phyloP scores from a whole-genome alignment of 1,140 invertebrate genomes.

The Thaumetopoea pityocampa region DNA sequence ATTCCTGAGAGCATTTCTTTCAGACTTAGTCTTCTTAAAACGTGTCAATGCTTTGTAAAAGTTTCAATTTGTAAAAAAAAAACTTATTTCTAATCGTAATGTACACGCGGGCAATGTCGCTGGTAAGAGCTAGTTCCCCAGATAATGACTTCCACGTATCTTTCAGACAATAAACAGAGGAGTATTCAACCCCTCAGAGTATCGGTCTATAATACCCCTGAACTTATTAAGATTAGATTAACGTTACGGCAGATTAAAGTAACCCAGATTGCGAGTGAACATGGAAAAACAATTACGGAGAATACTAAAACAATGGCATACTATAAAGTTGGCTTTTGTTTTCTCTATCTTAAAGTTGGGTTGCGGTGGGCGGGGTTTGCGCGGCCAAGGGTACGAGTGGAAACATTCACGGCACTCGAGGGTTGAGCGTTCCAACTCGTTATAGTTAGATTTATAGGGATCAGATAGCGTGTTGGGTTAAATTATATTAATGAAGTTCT shows the following conservation, averaged over 20 bases:
- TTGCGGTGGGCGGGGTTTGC: conserved; percentile 49
- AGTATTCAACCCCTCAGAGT: conserved; percentile 37
- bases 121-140: no score
- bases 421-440: conserved; percentile 53
- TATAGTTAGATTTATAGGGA: conserved; percentile 61
- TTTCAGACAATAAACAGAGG: conserved; percentile 41
- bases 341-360: conserved; percentile 55
- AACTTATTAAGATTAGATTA: conserved; percentile 67
- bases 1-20: no score
- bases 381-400: conserved; percentile 34
- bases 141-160: conserved; percentile 51
- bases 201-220: conserved; percentile 41
- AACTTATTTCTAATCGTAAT: no score
- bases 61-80: no score
- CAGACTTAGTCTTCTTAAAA: no score
- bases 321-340: conserved; percentile 67
- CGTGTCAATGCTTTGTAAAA: no score
- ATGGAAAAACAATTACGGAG: conserved; percentile 72
- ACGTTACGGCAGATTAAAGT: conserved; percentile 46
- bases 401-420: conserved; percentile 47
- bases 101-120: no score
- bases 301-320: conserved; percentile 64
- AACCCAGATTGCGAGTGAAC: conserved; percentile 51
- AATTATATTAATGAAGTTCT: conserved; percentile 30
- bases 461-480: conserved; percentile 58